Conservation (phyloP, 2,888 invertebrate genomes). For the Diadegma fenestrale region DNA sequence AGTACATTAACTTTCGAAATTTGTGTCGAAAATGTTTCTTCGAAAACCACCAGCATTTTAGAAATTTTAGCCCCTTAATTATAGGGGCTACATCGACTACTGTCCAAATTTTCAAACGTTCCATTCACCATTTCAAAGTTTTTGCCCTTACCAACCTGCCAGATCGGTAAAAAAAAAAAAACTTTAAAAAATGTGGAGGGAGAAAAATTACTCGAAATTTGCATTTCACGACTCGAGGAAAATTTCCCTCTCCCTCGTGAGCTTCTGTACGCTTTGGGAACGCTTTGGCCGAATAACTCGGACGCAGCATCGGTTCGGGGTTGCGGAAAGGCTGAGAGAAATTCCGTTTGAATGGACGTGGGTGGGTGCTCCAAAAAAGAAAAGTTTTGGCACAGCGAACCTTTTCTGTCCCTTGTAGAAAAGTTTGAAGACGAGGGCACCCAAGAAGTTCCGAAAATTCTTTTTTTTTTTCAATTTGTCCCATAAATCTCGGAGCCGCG, state of each 20-base stretch:
- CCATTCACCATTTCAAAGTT: background rate
- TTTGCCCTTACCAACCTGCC: background rate
- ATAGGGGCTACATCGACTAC: background rate
- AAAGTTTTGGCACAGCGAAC: conserved; percentile 19
- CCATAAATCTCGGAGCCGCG: background rate
- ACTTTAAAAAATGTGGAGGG: too few species aligned
- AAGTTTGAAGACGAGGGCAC: conserved; percentile 7
- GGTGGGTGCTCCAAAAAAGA: conserved; percentile 27
- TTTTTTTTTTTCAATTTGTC: background rate
- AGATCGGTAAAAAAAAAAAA: background rate
- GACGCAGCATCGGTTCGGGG: conserved; percentile 15
- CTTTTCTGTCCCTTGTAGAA: background rate
- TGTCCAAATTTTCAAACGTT: background rate
- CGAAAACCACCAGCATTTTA: background rate
- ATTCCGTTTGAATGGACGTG: conserved; percentile 39
- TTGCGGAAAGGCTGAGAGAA: conserved; percentile 38
- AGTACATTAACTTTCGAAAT: conserved; percentile 54
- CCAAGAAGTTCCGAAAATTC: background rate
- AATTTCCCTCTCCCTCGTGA: conserved; percentile 17
- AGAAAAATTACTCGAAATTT: background rate
- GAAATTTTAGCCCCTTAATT: background rate
- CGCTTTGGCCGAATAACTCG: conserved; percentile 8
- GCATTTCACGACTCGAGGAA: conserved; percentile 32
- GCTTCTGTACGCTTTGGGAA: conserved; percentile 46
- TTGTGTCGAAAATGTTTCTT: conserved; percentile 1